phyloP scores from a whole-genome alignment of 2,797 vertebrate species.

The Vipera ursinii region DNA sequence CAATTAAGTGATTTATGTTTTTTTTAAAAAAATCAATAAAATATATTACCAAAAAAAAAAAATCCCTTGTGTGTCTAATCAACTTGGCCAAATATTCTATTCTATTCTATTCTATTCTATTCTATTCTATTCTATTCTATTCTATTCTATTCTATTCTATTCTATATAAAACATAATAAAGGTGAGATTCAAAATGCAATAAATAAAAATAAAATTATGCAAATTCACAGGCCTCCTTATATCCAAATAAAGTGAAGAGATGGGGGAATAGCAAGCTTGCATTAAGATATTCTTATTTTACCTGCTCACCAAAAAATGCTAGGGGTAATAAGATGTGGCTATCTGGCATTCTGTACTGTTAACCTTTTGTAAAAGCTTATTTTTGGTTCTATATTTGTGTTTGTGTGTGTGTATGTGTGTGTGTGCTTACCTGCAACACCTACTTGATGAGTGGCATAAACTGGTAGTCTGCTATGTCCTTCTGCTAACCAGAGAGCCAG shows the following conservation, averaged over 20 bases:
- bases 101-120: background rate
- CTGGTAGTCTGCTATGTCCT: conserved; percentile 81
- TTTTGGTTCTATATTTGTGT: background rate
- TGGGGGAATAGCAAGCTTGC: background rate
- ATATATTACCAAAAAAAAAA: too few relatives aligned
- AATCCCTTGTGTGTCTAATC: background rate
- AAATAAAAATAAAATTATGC: background rate
- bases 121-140: background rate
- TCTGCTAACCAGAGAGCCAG: conserved; percentile 84
- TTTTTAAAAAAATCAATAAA: too few relatives aligned
- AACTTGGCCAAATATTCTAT: background rate
- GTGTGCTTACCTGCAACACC: conserved; percentile 87
- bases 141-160: background rate
- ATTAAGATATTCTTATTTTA: background rate
- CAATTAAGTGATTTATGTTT: too few relatives aligned
- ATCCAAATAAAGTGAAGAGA: background rate
- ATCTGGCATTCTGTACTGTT: background rate
- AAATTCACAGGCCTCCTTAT: background rate
- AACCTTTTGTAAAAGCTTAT: background rate
- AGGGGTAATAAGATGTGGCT: background rate
- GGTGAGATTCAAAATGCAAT: background rate
- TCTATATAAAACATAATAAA: background rate
- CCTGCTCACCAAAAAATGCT: background rate
- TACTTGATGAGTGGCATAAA: conserved; percentile 88
- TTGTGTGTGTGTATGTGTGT: background rate